phyloP scores from a whole-genome alignment of 2,888 invertebrate genomes.

The Drosophila gaucha region DNA sequence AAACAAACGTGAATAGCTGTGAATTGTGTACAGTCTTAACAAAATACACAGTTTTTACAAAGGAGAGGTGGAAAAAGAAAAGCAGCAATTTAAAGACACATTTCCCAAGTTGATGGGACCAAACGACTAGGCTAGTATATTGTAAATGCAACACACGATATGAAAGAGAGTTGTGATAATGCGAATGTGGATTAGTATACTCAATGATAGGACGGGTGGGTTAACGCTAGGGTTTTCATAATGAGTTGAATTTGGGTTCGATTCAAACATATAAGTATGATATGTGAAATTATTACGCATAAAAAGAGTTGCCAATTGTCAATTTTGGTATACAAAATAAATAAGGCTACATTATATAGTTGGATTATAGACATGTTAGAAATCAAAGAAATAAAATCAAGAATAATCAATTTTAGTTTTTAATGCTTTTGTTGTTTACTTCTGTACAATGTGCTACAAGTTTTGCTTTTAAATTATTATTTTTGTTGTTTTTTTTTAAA shows the following conservation, averaged over 20 bases:
- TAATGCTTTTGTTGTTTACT: constrained; percentile 53
- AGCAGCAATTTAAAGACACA: constrained; percentile 21
- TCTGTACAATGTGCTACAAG: constrained; percentile 51
- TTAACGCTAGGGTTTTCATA: constrained; percentile 19
- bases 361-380: constrained; percentile 26
- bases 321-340: constrained; percentile 59
- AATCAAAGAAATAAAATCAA: constrained; percentile 24
- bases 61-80: constrained; percentile 19
- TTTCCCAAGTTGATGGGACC: constrained; percentile 11
- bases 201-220: constrained; percentile 21
- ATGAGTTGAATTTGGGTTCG: constrained; percentile 22
- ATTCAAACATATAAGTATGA: constrained; percentile 48
- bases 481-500: constrained; percentile 34
- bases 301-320: constrained; percentile 53
- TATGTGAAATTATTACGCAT: constrained; percentile 44
- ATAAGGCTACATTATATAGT: constrained; percentile 32
- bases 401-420: constrained; percentile 23
- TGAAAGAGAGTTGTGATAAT: constrained; percentile 28
- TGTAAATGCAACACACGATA: constrained; percentile 42
- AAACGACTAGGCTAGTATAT: constrained; percentile 30
- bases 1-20: constrained; percentile 42
- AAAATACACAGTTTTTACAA: constrained; percentile 46
- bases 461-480: constrained; percentile 30
- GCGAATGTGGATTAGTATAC: constrained; percentile 27
- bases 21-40: constrained; percentile 44